A percentile compares a stretch with the other conserved stretches of the same genome.
Conservation (phyloP, 2,888 invertebrate species). For the Noctua comes region DNA sequence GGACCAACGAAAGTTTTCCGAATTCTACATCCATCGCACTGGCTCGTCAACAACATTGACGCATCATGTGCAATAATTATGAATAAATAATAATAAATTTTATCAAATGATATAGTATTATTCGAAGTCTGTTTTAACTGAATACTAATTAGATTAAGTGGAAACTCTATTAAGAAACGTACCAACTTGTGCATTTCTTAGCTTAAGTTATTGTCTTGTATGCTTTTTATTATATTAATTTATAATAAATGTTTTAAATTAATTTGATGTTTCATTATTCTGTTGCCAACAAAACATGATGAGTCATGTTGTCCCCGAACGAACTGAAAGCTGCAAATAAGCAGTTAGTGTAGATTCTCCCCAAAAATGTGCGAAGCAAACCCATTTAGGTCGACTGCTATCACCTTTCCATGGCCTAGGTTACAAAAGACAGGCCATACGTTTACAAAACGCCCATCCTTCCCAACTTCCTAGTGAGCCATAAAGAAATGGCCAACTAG, state of each 20-base stretch:
- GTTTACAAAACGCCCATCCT: not conserved
- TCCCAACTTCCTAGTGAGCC: not conserved
- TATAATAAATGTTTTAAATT: conserved; percentile 88
- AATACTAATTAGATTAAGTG: conserved; percentile 74
- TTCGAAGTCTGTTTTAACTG: conserved; percentile 79
- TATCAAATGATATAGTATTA: conserved; percentile 79
- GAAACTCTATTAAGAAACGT: conserved; percentile 79
- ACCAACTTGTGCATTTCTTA: conserved; percentile 89
- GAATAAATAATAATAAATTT: conserved; percentile 60
- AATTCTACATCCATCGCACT: conserved; percentile 67
- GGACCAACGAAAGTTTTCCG: conserved; percentile 65
- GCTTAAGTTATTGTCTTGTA: conserved; percentile 87
- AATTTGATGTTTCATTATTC: conserved; percentile 56
- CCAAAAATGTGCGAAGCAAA: not conserved
- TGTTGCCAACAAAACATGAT: not conserved
- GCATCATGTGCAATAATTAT: conserved; percentile 73
- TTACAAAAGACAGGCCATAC: not conserved
- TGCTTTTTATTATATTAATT: conserved; percentile 87
- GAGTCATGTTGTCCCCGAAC: not conserved
- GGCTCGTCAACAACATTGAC: conserved; percentile 78
- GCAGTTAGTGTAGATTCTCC: not conserved
- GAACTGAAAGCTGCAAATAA: not conserved
- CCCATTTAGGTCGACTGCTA: not conserved
- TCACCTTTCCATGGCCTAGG: not conserved
- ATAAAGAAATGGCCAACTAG: not conserved